A percentile compares a stretch with the other conserved stretches of the same genome.
These are phyloP conservation scores for Emmelina monodactyla DNA, from an alignment of 2,888 invertebrate species.

Conservation along the genomic window DNA sequence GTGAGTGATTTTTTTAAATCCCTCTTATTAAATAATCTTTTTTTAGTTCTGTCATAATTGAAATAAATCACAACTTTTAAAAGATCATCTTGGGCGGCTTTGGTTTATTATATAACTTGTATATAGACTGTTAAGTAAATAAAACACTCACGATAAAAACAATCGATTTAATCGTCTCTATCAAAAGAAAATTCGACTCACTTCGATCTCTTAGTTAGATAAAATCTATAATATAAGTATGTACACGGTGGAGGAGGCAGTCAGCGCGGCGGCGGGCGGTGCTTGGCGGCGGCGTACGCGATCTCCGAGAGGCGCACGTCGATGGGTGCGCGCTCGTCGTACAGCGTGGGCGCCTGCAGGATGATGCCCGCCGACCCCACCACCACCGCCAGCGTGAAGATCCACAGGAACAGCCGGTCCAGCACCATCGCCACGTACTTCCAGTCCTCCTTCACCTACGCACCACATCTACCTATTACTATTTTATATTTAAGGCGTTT, in stretches of 20 bases:
- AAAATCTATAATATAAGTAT: conserved; percentile 47
- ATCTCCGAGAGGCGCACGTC: conserved; percentile 90
- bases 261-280: conserved; percentile 53
- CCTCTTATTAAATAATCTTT: too few species aligned
- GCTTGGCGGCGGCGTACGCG: conserved; percentile 87
- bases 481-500: too few species aligned
- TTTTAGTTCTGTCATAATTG: neutral
- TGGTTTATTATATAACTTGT: too few species aligned
- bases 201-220: conserved; percentile 47
- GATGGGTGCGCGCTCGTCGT: conserved; percentile 89
- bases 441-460: conserved; percentile 97
- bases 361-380: conserved; percentile 95
- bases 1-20: neutral
- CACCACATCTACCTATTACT: too few species aligned
- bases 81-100: too few species aligned
- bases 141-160: conserved; percentile 28
- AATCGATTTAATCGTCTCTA: conserved; percentile 57
- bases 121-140: conserved; percentile 8
- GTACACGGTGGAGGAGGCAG: neutral
- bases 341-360: conserved; percentile 92
- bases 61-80: conserved; percentile 15
- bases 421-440: conserved; percentile 98
- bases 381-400: conserved; percentile 94
- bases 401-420: conserved; percentile 96
- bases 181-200: conserved; percentile 61